Evolutionary conservation across 2,113 vertebrate species (phyloP), one percentile per base, ranked within the genome.

Genomic region (Ovibos moschatus): DNA sequence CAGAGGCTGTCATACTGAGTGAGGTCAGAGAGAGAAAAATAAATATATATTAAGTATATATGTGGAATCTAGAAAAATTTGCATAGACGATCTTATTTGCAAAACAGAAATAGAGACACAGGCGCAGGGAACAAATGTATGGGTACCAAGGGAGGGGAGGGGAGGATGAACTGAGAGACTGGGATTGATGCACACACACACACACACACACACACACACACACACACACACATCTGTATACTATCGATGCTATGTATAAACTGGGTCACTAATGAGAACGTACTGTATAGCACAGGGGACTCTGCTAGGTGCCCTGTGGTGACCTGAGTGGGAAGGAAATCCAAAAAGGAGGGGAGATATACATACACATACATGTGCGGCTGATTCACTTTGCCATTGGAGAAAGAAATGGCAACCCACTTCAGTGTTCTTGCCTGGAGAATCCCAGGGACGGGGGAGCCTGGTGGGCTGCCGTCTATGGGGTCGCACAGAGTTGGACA

Each of bases 71-170:
- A 12, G n/a, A 21, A 36, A 36, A 36, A 40, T 6, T 21, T 71
- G 10, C 12, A 3, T 23, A 71, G n/a, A 23, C 0, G 4, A 36
- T 36, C 64, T 36, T 36, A 23, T 23, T 71, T 36, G 5, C 19
- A 36, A 71, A 36, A 19, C n/a, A 23, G 9, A 71, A 71, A 71
- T 21, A 71, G 64, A 67, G n/a, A 71, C n/a, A 21, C 9, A 40
- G 67, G 36, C 0, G 0, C 6, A 40, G 67, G 23, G 9, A 71
- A 23, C 19, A 36, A 40, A 6, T 23, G n/a, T 36, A 23, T 23
- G n/a, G 33, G 4, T 19, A n/a, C 62, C 3, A 19, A 9, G 33
- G 62, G 19, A 7, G 2, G 21, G 64, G 4, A 36, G 67, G 17
- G n/a, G 0, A 23, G n/a, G 67, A 6, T 23, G n/a, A 36, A 71